A percentile compares a stretch with the other conserved stretches of the same genome.
phyloP scores from a whole-genome alignment of 1,140 invertebrate genomes.

The Nasonia giraulti region DNA sequence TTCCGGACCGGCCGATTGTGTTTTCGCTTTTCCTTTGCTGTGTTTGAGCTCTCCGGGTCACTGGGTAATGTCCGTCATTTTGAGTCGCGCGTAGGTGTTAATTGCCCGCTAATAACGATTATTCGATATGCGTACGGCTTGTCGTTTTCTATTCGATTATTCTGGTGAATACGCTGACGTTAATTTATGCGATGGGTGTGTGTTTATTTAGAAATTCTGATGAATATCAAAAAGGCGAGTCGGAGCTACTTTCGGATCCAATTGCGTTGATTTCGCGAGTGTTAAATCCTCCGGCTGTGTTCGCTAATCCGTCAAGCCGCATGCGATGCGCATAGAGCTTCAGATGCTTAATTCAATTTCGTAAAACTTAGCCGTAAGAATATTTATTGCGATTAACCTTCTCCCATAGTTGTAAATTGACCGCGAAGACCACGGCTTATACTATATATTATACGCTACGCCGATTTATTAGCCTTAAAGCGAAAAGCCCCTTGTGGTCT shows the following conservation, averaged over 20 bases:
- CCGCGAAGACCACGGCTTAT: too few species aligned
- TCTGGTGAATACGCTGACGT: background rate
- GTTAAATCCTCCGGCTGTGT: background rate
- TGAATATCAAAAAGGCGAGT: background rate
- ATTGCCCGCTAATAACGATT: constrained; percentile 22
- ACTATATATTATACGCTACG: background rate
- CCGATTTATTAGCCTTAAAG: constrained; percentile 2
- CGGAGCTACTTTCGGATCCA: constrained; percentile 3
- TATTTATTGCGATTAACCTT: too few species aligned
- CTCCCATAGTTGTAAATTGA: too few species aligned
- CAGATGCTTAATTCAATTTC: too few species aligned
- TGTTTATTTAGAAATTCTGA: background rate
- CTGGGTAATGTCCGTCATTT: constrained; percentile 25
- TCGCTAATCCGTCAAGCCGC: constrained; percentile 4
- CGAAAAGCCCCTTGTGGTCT: background rate
- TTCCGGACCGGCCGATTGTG: constrained; percentile 3
- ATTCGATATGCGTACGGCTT: background rate
- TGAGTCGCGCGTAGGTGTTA: constrained; percentile 20
- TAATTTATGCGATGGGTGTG: background rate
- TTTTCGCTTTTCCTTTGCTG: constrained; percentile 22
- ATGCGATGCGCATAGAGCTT: background rate
- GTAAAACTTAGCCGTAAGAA: too few species aligned
- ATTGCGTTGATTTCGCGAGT: background rate
- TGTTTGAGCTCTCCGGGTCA: background rate
- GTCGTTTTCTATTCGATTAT: background rate